These are phyloP conservation scores for Corythornis leucogaster DNA, from an alignment of 2,797 vertebrate species.

Conservation along the genomic window DNA sequence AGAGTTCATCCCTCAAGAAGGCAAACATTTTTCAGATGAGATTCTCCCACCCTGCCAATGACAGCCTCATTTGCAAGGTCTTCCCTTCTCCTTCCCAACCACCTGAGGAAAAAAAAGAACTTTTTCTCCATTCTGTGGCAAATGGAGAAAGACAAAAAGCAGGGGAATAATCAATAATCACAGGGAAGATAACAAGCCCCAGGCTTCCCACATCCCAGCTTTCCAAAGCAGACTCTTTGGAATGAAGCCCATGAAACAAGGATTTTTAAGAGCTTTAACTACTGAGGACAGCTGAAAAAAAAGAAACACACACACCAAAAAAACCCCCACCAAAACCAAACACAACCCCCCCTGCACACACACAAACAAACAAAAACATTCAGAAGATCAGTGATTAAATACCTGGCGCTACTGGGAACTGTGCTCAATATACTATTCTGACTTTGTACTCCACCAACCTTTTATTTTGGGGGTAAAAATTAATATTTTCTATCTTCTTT, in stretches of 20 bases:
- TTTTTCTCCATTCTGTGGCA: background rate
- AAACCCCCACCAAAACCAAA: too few relatives aligned
- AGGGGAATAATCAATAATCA: background rate
- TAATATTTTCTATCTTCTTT: background rate
- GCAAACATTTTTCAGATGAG: background rate
- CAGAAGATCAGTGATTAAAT: background rate
- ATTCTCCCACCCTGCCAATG: fast-evolving
- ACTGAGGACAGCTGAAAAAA: background rate
- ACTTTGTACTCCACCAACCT: background rate
- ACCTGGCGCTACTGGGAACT: background rate
- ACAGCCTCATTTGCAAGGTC: background rate
- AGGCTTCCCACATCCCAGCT: background rate
- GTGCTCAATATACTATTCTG: background rate
- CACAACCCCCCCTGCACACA: too few relatives aligned
- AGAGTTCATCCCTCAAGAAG: background rate
- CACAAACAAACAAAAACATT: background rate
- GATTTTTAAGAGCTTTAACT: background rate
- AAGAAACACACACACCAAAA: too few relatives aligned
- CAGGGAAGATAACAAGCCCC: background rate
- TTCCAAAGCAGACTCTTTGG: background rate
- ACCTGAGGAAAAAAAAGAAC: background rate
- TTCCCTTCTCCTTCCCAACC: background rate
- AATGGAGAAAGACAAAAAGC: background rate
- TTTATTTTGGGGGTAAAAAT: background rate
- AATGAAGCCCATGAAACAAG: background rate